Evolutionary conservation across 2,797 vertebrate genomes (phyloP).

Genomic region (Pangasius mekongensis): DNA sequence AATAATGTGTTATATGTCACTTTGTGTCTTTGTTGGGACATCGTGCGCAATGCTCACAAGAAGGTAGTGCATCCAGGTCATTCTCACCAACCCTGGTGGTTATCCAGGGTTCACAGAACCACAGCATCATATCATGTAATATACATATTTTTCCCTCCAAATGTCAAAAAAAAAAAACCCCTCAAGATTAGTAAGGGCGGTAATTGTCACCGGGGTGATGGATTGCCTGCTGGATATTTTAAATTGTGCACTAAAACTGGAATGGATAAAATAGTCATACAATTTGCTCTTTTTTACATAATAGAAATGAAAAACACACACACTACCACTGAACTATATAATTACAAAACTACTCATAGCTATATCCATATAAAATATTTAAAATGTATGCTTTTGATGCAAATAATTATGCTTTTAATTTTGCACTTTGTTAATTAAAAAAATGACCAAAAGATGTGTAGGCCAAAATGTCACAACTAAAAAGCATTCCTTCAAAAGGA

Average conservation of each 20-base stretch:
- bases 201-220: not conserved
- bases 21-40: not conserved
- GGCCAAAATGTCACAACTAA: slow-evolving; percentile 20
- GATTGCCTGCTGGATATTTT: not conserved
- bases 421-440: not conserved
- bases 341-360: not conserved
- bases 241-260: not conserved
- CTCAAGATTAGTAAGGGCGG: not conserved
- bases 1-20: not conserved
- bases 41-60: not conserved
- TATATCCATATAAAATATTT: not conserved
- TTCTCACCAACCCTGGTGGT: not conserved
- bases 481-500: slow-evolving; percentile 47
- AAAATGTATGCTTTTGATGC: not conserved
- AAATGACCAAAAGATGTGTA: not conserved
- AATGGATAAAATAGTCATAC: not conserved
- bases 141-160: not conserved
- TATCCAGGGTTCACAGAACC: not conserved
- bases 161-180: not conserved
- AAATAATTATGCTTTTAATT: not conserved
- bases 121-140: not conserved
- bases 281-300: not conserved
- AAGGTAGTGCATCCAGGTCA: not conserved
- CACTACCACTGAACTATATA: not conserved
- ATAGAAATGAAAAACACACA: not conserved